Percentiles rank a stretch among this genome's conserved stretches.
phyloP scores from a whole-genome alignment of 2,113 vertebrate genomes.

The Marmota monax region DNA sequence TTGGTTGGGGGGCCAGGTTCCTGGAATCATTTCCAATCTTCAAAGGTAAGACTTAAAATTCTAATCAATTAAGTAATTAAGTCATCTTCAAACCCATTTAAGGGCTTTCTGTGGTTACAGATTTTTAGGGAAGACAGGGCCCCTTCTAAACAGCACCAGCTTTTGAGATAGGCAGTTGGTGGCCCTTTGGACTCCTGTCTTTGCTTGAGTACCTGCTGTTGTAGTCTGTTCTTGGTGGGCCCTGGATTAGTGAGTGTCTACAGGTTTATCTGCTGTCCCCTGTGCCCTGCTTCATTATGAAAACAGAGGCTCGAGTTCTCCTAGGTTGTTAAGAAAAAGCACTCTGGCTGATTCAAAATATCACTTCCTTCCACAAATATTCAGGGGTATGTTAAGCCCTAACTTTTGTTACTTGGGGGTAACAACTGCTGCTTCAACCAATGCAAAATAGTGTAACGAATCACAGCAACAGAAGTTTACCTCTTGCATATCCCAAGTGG shows the following conservation, averaged over 20 bases:
- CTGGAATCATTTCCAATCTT: background rate
- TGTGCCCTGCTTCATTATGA: background rate
- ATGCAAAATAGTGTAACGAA: background rate
- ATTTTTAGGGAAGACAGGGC: background rate
- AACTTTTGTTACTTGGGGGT: background rate
- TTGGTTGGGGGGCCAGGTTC: background rate
- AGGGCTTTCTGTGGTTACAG: background rate
- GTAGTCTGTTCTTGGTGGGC: background rate
- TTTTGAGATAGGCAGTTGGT: background rate
- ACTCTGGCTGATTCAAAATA: background rate
- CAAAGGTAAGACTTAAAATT: background rate
- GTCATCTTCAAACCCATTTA: background rate
- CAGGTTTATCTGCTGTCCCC: background rate
- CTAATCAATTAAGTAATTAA: background rate
- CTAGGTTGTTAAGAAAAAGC: background rate
- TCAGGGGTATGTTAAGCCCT: background rate
- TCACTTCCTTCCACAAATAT: background rate
- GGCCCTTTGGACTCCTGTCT: background rate
- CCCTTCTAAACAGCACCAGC: background rate
- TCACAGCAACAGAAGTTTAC: background rate
- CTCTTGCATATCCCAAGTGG: background rate
- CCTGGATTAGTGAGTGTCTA: background rate
- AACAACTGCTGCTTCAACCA: background rate
- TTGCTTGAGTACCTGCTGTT: background rate
- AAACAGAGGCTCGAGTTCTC: background rate